phyloP scores from a whole-genome alignment of 2,113 vertebrate species.

The Trematomus loennbergii region DNA sequence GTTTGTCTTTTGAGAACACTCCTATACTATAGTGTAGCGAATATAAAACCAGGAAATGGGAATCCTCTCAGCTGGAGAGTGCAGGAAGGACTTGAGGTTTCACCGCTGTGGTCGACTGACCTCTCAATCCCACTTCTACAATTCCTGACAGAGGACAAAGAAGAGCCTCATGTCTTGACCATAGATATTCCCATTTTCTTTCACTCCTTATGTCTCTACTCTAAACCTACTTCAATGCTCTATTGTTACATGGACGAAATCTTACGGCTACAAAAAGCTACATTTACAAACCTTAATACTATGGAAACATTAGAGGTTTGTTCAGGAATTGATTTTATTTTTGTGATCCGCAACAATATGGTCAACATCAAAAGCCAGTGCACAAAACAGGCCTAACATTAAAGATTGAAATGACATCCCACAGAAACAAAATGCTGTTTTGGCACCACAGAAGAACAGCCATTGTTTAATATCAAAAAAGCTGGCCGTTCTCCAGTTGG shows the following conservation, averaged over 20 bases:
- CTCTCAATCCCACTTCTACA: neutral
- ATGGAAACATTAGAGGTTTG: neutral
- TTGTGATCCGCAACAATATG: neutral
- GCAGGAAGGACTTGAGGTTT: conserved; percentile 17
- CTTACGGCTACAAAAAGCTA: neutral
- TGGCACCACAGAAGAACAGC: neutral
- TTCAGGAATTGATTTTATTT: neutral
- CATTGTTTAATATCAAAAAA: neutral
- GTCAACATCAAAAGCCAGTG: neutral
- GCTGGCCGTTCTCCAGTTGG: neutral
- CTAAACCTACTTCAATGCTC: neutral
- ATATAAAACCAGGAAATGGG: conserved; percentile 31
- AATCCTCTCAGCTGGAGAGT: neutral
- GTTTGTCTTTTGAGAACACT: conserved; percentile 23
- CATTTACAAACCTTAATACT: neutral
- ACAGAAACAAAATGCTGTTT: neutral
- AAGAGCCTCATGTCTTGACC: neutral
- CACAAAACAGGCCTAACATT: neutral
- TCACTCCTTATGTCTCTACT: neutral
- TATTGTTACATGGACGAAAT: neutral
- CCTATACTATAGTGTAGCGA: neutral
- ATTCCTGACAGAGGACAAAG: conserved; percentile 22
- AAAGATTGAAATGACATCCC: neutral
- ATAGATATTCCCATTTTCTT: neutral
- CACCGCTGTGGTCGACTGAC: conserved; percentile 17